phyloP scores from a whole-genome alignment of 2,888 invertebrate genomes.

The Frankliniella fusca region DNA sequence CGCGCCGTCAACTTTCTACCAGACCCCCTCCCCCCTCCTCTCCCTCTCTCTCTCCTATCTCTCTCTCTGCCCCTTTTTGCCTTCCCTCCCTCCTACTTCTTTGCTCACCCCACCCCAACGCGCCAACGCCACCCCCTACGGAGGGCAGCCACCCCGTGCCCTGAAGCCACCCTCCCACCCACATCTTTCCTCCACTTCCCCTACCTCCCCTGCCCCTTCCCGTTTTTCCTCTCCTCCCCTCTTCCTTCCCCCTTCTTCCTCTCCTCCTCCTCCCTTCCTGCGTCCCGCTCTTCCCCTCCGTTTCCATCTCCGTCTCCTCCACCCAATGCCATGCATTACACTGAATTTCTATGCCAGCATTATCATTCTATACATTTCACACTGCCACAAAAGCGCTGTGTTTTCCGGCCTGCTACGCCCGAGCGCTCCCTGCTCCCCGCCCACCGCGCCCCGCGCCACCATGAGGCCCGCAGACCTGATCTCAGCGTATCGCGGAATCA shows the following conservation, averaged over 20 bases:
- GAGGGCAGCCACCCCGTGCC: no score
- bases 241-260: neutral
- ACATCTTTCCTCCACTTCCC: neutral
- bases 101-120: no score
- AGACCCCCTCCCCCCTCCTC: neutral
- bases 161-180: no score
- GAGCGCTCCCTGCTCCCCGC: neutral
- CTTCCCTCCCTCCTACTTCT: neutral
- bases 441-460: neutral
- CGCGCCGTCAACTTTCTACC: neutral
- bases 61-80: neutral
- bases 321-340: neutral
- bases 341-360: conserved; percentile 14
- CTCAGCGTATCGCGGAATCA: neutral
- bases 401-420: neutral
- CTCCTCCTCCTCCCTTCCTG: neutral
- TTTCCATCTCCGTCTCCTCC: neutral
- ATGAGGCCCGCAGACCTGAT: neutral
- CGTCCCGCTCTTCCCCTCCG: neutral
- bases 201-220: neutral
- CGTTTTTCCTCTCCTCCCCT: neutral
- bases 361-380: conserved; percentile 18
- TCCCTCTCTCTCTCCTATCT: neutral
- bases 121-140: no score
- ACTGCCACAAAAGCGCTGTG: neutral